Evolutionary conservation across 2,113 vertebrate species (phyloP).

Genomic region (Scomber japonicus): DNA sequence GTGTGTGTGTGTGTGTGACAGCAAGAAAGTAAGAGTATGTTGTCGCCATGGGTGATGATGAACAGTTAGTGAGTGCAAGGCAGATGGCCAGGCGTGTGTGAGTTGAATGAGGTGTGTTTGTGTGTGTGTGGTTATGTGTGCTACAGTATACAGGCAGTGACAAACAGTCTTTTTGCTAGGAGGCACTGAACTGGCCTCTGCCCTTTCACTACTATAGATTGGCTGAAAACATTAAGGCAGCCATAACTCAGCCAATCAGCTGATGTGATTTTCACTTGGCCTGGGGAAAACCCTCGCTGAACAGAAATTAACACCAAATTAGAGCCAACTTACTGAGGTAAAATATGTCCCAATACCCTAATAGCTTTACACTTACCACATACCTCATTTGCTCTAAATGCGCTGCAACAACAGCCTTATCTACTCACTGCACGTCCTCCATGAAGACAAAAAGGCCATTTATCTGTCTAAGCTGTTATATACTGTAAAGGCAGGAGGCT

Average conservation of each 20-base stretch:
- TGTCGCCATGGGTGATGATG: conserved; percentile 60
- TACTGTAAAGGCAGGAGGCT: conserved; percentile 8
- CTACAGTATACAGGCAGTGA: conserved; percentile 30
- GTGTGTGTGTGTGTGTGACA: conserved; percentile 28
- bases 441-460: conserved; percentile 11
- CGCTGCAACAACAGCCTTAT: neutral
- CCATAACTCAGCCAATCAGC: conserved; percentile 62
- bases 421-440: conserved; percentile 1
- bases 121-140: conserved; percentile 40
- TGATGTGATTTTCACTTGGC: conserved; percentile 48
- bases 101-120: conserved; percentile 43
- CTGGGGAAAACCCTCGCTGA: conserved; percentile 33
- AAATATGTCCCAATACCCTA: conserved; percentile 47
- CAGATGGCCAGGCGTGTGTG: conserved; percentile 51
- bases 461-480: conserved; percentile 16
- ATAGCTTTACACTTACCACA: conserved; percentile 49
- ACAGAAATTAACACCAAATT: conserved; percentile 61
- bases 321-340: conserved; percentile 57
- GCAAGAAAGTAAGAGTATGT: conserved; percentile 33
- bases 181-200: conserved; percentile 50
- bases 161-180: conserved; percentile 31
- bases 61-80: conserved; percentile 55
- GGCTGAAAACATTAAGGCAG: conserved; percentile 56
- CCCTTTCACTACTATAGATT: conserved; percentile 59
- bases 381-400: conserved; percentile 32